Conservation (phyloP, 2,888 invertebrate genomes). For the Parnassius smintheus region DNA sequence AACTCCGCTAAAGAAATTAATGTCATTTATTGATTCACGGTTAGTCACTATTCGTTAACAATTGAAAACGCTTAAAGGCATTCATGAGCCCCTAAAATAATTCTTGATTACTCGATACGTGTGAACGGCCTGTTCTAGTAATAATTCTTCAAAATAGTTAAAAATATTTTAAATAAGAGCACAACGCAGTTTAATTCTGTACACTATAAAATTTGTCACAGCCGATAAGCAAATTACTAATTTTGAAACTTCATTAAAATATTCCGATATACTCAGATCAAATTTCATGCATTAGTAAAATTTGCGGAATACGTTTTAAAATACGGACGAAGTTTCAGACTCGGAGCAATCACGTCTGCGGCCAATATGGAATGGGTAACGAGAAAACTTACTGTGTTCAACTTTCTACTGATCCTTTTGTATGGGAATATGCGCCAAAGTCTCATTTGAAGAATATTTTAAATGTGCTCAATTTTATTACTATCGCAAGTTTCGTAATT, state of each 20-base stretch:
- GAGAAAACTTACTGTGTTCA: constrained; percentile 43
- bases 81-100: no score
- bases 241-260: constrained; percentile 65
- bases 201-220: constrained; percentile 40
- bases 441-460: constrained; percentile 33
- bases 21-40: no score
- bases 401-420: constrained; percentile 37
- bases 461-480: constrained; percentile 28
- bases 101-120: no score
- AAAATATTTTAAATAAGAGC: no score
- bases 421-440: constrained; percentile 37
- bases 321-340: constrained; percentile 37
- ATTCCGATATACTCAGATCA: constrained; percentile 14
- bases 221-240: constrained; percentile 60
- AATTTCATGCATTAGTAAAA: constrained; percentile 38
- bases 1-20: no score
- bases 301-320: constrained; percentile 41
- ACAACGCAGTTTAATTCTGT: no score
- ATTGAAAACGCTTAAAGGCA: no score
- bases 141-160: no score
- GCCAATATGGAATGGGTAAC: constrained; percentile 44
- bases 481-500: background rate
- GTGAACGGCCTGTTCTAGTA: no score
- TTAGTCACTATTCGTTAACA: no score
- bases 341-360: constrained; percentile 35